Evolutionary conservation across 1,140 invertebrate species (phyloP).

Genomic region (Caerostris darwini): DNA sequence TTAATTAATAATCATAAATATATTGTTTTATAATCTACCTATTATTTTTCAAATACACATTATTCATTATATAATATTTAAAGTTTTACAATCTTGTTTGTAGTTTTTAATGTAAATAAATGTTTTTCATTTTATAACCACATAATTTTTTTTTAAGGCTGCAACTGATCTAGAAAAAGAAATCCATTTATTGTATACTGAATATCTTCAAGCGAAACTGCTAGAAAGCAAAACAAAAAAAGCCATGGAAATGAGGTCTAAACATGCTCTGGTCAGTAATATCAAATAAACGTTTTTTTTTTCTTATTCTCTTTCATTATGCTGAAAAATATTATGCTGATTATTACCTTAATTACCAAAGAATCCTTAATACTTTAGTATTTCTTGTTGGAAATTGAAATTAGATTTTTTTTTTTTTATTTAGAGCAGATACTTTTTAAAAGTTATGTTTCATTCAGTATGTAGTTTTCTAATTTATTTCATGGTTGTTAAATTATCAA

Average conservation of each 20-base stretch:
- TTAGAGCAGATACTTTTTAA: no score
- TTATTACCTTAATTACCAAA: no score
- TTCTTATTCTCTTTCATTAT: not conserved
- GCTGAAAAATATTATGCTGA: no score
- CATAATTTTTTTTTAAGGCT: not conserved
- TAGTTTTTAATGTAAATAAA: not conserved
- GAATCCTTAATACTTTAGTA: no score
- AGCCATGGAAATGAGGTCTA: not conserved
- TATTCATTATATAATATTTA: not conserved
- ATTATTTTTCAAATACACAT: no score
- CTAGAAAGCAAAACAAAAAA: slow-evolving; percentile 6
- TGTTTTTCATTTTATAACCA: not conserved
- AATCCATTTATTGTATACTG: slow-evolving; percentile 17
- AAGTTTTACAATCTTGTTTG: not conserved
- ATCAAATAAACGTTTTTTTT: not conserved
- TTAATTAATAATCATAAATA: not conserved
- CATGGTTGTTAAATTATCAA: no score
- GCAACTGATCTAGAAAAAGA: not conserved
- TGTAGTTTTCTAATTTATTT: no score
- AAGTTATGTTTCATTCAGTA: no score
- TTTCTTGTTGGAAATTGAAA: no score
- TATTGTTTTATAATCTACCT: no score
- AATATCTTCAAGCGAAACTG: slow-evolving; percentile 33
- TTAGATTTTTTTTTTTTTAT: no score
- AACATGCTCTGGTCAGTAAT: slow-evolving; percentile 4